phyloP scores from a whole-genome alignment of 2,797 vertebrate species.

The Psittacula derbiana region DNA sequence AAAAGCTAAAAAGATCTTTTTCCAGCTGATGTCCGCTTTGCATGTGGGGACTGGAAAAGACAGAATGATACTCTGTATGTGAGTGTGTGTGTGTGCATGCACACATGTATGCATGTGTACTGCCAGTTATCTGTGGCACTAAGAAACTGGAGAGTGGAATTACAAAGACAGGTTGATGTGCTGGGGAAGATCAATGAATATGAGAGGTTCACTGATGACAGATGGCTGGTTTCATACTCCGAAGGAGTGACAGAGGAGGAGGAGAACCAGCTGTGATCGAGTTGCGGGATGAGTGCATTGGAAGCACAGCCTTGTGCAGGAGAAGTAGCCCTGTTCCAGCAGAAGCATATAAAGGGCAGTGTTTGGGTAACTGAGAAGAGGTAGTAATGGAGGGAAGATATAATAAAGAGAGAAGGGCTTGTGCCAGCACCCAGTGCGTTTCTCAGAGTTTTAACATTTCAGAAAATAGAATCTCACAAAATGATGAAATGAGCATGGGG shows the following conservation, averaged over 20 bases:
- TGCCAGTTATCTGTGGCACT: slow-evolving; percentile 32
- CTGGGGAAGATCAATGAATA: slow-evolving; percentile 69
- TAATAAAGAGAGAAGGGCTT: neutral
- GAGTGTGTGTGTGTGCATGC: neutral
- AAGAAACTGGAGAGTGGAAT: slow-evolving; percentile 43
- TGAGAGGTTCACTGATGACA: slow-evolving; percentile 70
- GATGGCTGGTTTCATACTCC: slow-evolving; percentile 70
- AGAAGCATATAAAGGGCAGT: slow-evolving; percentile 32
- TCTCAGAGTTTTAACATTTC: slow-evolving; percentile 30
- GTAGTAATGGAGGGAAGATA: slow-evolving; percentile 38
- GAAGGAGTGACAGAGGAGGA: slow-evolving; percentile 67
- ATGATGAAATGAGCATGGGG: neutral
- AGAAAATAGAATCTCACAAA: neutral
- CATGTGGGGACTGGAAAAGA: neutral
- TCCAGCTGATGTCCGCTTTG: neutral
- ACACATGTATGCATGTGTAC: rapidly evolving
- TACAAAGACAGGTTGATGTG: slow-evolving; percentile 60
- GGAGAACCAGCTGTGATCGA: slow-evolving; percentile 68
- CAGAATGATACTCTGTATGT: neutral
- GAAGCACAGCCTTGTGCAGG: slow-evolving; percentile 17
- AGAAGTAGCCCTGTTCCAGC: slow-evolving; percentile 43
- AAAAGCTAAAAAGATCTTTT: neutral
- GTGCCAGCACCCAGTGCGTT: neutral
- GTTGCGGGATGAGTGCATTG: slow-evolving; percentile 55
- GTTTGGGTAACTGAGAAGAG: slow-evolving; percentile 20